Percentiles rank a stretch among this genome's conserved stretches.
Conservation (phyloP, 2,113 vertebrate species). For the Silurus glanis region DNA sequence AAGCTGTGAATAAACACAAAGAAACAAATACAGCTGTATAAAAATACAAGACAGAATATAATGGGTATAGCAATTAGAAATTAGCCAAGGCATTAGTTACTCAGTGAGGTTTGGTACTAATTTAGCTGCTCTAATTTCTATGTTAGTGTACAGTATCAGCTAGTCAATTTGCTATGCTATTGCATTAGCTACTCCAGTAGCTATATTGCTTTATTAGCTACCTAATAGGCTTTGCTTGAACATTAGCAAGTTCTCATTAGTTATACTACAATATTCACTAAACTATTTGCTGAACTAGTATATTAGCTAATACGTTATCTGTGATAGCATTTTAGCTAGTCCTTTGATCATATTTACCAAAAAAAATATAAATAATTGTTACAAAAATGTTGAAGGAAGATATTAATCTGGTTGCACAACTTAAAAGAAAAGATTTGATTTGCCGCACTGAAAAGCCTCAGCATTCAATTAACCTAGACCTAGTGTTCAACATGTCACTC, state of each 20-base stretch:
- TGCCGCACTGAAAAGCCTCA: not conserved
- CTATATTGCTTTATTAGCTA: not conserved
- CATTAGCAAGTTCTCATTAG: not conserved
- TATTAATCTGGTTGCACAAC: too few species aligned
- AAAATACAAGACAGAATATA: not conserved
- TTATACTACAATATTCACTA: not conserved
- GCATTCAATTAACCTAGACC: not conserved
- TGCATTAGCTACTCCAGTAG: not conserved
- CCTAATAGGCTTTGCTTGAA: not conserved
- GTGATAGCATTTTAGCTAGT: not conserved
- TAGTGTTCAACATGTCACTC: not conserved
- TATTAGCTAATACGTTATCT: not conserved
- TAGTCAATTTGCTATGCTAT: not conserved
- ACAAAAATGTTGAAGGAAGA: too few species aligned
- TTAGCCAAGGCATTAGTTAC: too few species aligned
- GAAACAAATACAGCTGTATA: not conserved
- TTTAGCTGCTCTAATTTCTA: not conserved
- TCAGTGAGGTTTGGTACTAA: not conserved
- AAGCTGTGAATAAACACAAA: constrained; percentile 54
- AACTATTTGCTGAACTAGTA: not conserved
- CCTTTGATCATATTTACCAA: not conserved
- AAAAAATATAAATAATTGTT: too few species aligned
- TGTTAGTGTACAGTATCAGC: not conserved
- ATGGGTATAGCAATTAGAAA: not conserved
- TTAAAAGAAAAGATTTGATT: not conserved